phyloP scores from a whole-genome alignment of 2,113 vertebrate genomes.

The Trichechus manatus region DNA sequence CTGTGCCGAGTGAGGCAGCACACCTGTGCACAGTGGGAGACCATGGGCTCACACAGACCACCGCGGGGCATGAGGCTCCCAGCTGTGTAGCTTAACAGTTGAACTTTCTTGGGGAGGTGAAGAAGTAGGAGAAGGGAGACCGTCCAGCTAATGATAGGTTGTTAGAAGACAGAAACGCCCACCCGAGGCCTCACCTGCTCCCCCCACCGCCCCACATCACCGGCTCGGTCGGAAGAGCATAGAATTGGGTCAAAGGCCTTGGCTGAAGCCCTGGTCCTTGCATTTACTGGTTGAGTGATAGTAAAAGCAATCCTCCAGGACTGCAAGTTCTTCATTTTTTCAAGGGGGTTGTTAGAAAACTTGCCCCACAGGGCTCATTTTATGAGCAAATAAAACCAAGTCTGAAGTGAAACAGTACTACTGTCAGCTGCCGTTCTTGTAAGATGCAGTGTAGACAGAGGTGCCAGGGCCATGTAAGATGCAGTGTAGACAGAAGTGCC shows the following conservation, averaged over 20 bases:
- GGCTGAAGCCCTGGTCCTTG: fast-evolving
- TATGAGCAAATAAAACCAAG: background rate
- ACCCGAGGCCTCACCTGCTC: fast-evolving
- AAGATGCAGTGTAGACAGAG: fast-evolving
- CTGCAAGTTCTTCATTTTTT: background rate
- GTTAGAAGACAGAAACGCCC: fast-evolving
- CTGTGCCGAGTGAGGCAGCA: background rate
- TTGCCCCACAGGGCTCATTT: fast-evolving
- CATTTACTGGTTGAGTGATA: fast-evolving
- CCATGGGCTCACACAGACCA: fast-evolving
- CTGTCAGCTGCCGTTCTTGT: fast-evolving
- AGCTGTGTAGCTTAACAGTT: background rate
- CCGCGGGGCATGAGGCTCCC: background rate
- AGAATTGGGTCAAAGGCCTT: background rate
- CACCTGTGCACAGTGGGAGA: background rate
- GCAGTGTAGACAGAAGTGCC: too few species aligned
- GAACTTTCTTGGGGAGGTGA: background rate
- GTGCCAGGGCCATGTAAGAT: fast-evolving
- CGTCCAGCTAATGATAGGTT: fast-evolving
- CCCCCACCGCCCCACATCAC: fast-evolving
- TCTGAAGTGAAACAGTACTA: fast-evolving
- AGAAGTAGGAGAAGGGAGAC: too few species aligned
- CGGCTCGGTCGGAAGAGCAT: fast-evolving
- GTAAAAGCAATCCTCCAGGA: fast-evolving
- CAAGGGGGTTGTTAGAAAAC: background rate